Evolutionary conservation across 2,888 invertebrate genomes (phyloP).

Genomic region (Coronaproctus castanopsis): DNA sequence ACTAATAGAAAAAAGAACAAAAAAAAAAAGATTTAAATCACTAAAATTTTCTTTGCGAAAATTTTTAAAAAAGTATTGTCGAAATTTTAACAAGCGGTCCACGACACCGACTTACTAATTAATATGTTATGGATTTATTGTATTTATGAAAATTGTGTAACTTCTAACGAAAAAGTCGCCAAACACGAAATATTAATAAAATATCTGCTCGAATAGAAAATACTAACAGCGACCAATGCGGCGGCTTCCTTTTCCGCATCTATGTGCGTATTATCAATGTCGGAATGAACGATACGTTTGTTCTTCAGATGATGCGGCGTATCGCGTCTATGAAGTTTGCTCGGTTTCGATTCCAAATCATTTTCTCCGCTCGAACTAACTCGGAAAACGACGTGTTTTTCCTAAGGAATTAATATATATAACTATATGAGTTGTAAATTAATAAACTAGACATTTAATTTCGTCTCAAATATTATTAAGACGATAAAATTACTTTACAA

Average conservation of each 20-base stretch:
- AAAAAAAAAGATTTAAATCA: too few relatives aligned
- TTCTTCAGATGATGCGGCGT: conserved; percentile 99
- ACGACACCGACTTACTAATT: too few relatives aligned
- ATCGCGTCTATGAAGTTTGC: conserved; percentile 69
- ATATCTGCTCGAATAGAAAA: background rate
- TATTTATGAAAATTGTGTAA: too few relatives aligned
- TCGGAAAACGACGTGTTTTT: conserved; percentile 37
- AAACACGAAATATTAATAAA: too few relatives aligned
- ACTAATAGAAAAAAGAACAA: too few relatives aligned
- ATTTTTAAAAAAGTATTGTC: too few relatives aligned
- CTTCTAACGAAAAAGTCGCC: too few relatives aligned
- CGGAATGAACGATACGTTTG: conserved; percentile 54
- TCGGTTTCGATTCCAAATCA: conserved; percentile 33
- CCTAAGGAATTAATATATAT: conserved; percentile 21
- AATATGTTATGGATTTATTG: too few relatives aligned
- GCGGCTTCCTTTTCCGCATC: conserved; percentile 50
- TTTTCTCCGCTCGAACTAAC: conserved; percentile 27
- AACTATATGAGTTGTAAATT: background rate
- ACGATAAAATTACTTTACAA: too few relatives aligned
- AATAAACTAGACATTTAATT: background rate
- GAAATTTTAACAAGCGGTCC: too few relatives aligned
- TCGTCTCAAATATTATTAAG: too few relatives aligned
- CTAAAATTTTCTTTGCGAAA: too few relatives aligned
- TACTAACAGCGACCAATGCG: conserved; percentile 44
- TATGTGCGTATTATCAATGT: conserved; percentile 29